Percentiles rank a stretch among this genome's conserved stretches.
Evolutionary conservation across 2,888 invertebrate genomes (phyloP).

Genomic region (Himalopsyche japonica): DNA sequence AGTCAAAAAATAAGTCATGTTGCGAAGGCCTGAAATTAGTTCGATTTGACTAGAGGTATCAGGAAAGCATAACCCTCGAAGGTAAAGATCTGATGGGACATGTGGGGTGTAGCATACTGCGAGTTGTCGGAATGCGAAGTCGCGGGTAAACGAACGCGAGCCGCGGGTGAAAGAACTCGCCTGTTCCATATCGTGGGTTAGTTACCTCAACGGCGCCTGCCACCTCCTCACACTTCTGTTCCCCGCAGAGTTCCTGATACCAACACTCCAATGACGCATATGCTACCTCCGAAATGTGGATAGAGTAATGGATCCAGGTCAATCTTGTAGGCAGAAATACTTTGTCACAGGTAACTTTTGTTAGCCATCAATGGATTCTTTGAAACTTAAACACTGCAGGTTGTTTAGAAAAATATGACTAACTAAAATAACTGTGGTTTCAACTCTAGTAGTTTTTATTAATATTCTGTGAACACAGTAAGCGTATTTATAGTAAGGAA

Average conservation of each 20-base stretch:
- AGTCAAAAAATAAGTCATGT: no score
- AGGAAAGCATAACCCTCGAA: constrained; percentile 19
- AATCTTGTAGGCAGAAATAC: background rate
- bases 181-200: constrained; percentile 41
- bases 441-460: background rate
- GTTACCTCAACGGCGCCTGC: constrained; percentile 43
- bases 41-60: background rate
- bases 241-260: constrained; percentile 2
- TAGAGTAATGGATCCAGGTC: background rate
- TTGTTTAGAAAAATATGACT: background rate
- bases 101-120: background rate
- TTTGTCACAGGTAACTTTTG: constrained; percentile 3
- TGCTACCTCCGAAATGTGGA: constrained; percentile 6
- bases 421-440: background rate
- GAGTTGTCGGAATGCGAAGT: background rate
- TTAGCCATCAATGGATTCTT: background rate
- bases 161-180: constrained; percentile 40
- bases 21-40: no score
- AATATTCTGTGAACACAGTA: background rate
- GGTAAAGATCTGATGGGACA: background rate
- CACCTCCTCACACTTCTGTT: constrained; percentile 41
- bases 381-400: background rate
- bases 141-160: constrained; percentile 39
- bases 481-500: no score
- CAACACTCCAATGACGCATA: background rate